A percentile compares a stretch with the other conserved stretches of the same genome.
Conservation (phyloP, 1,140 invertebrate genomes). For the Pissodes strobi region DNA sequence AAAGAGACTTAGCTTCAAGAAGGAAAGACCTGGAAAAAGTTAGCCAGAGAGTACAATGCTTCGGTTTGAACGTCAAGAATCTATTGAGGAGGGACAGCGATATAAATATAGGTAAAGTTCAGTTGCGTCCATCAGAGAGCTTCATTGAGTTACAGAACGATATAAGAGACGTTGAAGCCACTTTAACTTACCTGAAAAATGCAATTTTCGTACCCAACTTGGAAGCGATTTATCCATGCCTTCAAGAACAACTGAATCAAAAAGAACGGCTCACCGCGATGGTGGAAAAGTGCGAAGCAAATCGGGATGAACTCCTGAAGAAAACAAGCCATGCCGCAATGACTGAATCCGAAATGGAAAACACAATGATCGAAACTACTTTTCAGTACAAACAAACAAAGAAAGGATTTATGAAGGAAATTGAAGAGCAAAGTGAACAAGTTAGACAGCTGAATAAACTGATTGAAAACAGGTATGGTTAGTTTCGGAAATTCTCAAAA, state of each 20-base stretch:
- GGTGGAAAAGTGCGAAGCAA: slow-evolving; percentile 57
- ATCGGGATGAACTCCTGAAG: slow-evolving; percentile 59
- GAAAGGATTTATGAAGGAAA: slow-evolving; percentile 55
- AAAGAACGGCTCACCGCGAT: slow-evolving; percentile 58
- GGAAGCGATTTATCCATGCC: slow-evolving; percentile 58
- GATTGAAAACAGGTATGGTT: slow-evolving; percentile 30
- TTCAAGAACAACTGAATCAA: slow-evolving; percentile 63
- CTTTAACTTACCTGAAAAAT: slow-evolving; percentile 60
- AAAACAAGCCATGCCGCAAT: slow-evolving; percentile 61
- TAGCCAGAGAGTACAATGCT: slow-evolving; percentile 59
- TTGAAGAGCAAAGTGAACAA: slow-evolving; percentile 57
- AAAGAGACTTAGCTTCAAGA: slow-evolving; percentile 64
- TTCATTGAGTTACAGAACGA: slow-evolving; percentile 58
- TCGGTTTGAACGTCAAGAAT: slow-evolving; percentile 62
- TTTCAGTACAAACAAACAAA: slow-evolving; percentile 59
- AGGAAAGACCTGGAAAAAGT: slow-evolving; percentile 60
- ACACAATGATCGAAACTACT: slow-evolving; percentile 62
- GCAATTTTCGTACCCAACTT: slow-evolving; percentile 57
- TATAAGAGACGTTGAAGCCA: slow-evolving; percentile 58
- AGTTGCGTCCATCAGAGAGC: slow-evolving; percentile 45
- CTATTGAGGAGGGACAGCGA: slow-evolving; percentile 64
- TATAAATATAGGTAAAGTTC: slow-evolving; percentile 48
- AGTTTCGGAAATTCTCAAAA: too few species aligned
- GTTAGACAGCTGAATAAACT: slow-evolving; percentile 46
- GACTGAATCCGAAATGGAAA: slow-evolving; percentile 60